Conservation (phyloP, 2,888 invertebrate genomes). For the Auanema freiburgensis region DNA sequence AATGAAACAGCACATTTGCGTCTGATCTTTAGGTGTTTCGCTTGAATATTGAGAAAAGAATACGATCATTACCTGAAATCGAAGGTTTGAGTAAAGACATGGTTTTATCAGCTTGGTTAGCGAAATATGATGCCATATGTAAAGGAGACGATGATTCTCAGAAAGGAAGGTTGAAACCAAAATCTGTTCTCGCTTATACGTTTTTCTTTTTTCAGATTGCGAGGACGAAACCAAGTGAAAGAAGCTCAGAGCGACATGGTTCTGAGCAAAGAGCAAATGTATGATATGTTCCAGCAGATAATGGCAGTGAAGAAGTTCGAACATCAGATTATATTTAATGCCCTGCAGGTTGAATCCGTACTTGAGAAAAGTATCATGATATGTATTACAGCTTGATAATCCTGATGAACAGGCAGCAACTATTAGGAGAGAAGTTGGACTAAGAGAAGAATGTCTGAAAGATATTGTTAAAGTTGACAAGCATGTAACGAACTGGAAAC, state of each 20-base stretch:
- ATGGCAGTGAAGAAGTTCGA: slow-evolving; percentile 98
- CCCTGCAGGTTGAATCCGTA: slow-evolving; percentile 77
- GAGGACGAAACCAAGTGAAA: slow-evolving; percentile 28
- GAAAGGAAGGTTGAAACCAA: slow-evolving; percentile 29
- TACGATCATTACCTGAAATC: slow-evolving; percentile 91
- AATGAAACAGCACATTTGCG: neutral
- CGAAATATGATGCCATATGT: slow-evolving; percentile 97
- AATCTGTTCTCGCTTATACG: neutral
- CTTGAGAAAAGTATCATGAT: neutral
- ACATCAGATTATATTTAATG: slow-evolving; percentile 97
- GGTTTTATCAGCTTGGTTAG: slow-evolving; percentile 97
- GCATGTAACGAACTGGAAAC: neutral
- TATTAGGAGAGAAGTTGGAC: slow-evolving; percentile 94
- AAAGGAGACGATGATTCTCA: slow-evolving; percentile 69
- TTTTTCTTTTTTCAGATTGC: slow-evolving; percentile 19
- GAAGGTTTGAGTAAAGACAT: slow-evolving; percentile 95
- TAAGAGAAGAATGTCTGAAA: slow-evolving; percentile 91
- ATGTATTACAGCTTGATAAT: slow-evolving; percentile 81
- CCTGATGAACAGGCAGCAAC: slow-evolving; percentile 99
- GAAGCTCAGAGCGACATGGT: slow-evolving; percentile 66
- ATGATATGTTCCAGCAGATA: slow-evolving; percentile 99
- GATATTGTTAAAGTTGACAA: slow-evolving; percentile 91
- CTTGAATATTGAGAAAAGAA: slow-evolving; percentile 97
- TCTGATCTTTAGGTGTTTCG: slow-evolving; percentile 72
- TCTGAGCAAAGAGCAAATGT: slow-evolving; percentile 96